Percentiles rank a stretch among this genome's conserved stretches.
Conservation (phyloP, 1,140 invertebrate genomes). For the Tetragonula clypearis region DNA sequence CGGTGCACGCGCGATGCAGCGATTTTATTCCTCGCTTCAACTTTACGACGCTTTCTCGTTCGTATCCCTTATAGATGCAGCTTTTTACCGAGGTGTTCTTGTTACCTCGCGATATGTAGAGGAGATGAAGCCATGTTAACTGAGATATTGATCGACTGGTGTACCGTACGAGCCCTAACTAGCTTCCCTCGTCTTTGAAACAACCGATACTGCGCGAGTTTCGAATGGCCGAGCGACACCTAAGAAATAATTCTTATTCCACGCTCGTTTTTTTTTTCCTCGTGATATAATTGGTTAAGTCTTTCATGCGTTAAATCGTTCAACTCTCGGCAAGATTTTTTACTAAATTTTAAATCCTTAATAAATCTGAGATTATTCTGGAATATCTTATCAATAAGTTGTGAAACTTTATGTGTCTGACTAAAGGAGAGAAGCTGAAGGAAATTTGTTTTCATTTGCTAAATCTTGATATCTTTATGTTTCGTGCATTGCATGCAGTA, state of each 20-base stretch:
- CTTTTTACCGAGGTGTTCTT: background rate
- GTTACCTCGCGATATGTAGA: constrained; percentile 5
- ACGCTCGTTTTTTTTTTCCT: background rate
- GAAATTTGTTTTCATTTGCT: too few species aligned
- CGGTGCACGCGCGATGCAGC: background rate
- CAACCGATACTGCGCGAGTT: background rate
- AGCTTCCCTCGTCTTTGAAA: too few species aligned
- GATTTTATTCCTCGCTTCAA: constrained; percentile 16
- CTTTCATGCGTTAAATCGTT: background rate
- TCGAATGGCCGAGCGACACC: too few species aligned
- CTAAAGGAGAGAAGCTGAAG: too few species aligned
- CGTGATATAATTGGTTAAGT: background rate
- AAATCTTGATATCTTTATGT: too few species aligned
- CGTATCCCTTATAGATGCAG: background rate
- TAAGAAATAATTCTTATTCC: background rate
- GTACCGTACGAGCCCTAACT: background rate
- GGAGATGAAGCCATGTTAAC: constrained; percentile 4
- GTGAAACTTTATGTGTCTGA: too few species aligned
- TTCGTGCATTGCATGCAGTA: too few species aligned
- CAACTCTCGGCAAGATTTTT: background rate
- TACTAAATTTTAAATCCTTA: too few species aligned
- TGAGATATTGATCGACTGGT: background rate
- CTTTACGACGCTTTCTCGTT: background rate
- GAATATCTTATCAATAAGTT: background rate
- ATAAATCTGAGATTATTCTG: background rate